Evolutionary conservation across 2,113 vertebrate species (phyloP).

Genomic region (Alexandromys fortis): DNA sequence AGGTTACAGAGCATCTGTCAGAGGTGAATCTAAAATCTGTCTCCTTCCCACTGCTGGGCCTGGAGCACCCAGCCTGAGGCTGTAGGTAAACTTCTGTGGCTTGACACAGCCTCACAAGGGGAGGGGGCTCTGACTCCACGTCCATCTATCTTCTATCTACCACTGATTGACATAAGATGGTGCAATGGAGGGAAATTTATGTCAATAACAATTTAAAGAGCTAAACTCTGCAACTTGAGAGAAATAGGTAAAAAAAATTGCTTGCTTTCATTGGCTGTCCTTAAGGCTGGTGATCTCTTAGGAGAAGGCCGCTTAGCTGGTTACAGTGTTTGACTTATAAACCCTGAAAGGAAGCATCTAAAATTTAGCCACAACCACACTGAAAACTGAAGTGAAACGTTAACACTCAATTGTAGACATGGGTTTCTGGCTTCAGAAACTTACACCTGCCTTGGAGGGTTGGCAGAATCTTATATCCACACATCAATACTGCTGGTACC

Average conservation of each 20-base stretch:
- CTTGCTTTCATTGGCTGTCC: neutral
- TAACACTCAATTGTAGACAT: neutral
- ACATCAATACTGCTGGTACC: neutral
- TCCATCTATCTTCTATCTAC: neutral
- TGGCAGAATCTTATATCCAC: neutral
- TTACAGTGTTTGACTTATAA: neutral
- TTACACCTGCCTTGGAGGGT: neutral
- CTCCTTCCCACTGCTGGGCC: accelerated
- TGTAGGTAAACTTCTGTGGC: accelerated
- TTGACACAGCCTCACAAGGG: neutral
- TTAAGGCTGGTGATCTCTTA: neutral
- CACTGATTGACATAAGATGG: neutral
- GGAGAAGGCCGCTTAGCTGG: neutral
- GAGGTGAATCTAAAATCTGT: neutral
- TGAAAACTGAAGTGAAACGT: neutral
- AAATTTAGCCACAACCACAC: neutral
- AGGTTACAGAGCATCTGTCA: accelerated
- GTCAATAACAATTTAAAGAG: neutral
- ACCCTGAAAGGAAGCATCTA: neutral
- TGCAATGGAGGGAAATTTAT: neutral
- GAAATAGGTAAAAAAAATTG: neutral
- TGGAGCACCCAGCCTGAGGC: neutral
- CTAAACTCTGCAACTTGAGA: neutral
- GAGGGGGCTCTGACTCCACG: conserved; percentile 81
- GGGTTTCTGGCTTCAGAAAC: neutral